Percentiles rank a stretch among this genome's conserved stretches.
These are phyloP conservation scores for Ciconia stormi DNA, from an alignment of 2,113 vertebrate genomes.

Conservation along the genomic window DNA sequence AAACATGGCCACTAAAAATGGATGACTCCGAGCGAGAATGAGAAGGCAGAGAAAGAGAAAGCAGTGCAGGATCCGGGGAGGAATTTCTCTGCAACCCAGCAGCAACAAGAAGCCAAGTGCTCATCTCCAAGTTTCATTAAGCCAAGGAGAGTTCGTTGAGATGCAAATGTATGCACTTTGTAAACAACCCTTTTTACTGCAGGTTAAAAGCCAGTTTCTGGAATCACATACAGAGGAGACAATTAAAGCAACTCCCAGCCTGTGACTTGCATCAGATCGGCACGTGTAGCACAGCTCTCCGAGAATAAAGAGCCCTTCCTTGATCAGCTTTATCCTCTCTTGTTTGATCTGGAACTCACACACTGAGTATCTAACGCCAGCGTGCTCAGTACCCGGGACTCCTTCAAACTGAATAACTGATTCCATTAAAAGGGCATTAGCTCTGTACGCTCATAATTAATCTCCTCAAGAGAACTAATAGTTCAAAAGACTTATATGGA, in stretches of 20 bases:
- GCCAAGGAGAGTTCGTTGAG: neutral
- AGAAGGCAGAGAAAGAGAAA: neutral
- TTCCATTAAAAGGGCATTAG: slow-evolving; percentile 78
- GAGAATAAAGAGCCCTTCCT: neutral
- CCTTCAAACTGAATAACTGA: slow-evolving; percentile 72
- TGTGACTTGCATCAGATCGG: neutral
- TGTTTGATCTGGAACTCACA: slow-evolving; percentile 61
- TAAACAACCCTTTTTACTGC: slow-evolving; percentile 37
- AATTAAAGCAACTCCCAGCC: slow-evolving; percentile 14
- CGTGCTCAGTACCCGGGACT: slow-evolving; percentile 3
- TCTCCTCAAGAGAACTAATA: slow-evolving; percentile 73
- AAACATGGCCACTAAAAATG: fast-evolving
- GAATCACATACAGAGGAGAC: slow-evolving; percentile 11
- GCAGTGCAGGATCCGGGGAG: neutral
- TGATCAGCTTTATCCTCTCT: slow-evolving; percentile 13
- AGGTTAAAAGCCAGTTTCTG: slow-evolving; percentile 40
- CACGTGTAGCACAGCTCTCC: neutral
- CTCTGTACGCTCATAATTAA: slow-evolving; percentile 68
- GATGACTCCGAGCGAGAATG: neutral
- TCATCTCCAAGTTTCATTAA: neutral
- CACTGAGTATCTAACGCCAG: slow-evolving; percentile 57
- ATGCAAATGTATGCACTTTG: slow-evolving; percentile 41
- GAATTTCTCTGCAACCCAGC: neutral
- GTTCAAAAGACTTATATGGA: slow-evolving; percentile 63
- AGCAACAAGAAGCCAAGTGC: neutral